phyloP scores from a whole-genome alignment of 2,888 invertebrate species.

The Hylaea fasciaria region DNA sequence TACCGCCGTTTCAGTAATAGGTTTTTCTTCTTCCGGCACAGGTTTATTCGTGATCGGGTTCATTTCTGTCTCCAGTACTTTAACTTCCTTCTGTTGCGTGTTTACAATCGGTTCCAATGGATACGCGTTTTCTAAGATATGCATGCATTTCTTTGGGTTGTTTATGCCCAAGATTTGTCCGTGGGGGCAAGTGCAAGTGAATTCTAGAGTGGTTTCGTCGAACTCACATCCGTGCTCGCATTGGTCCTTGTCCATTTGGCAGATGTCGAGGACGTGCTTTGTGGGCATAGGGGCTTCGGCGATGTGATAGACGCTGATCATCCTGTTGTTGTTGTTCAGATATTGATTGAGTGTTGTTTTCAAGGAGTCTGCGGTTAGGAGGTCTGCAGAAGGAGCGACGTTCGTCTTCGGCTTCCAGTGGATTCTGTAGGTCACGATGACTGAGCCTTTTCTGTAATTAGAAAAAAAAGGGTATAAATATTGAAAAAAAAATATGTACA shows the following conservation, averaged over 20 bases:
- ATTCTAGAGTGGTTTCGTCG: slow-evolving; percentile 86
- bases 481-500: no score
- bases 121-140: slow-evolving; percentile 56
- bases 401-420: slow-evolving; percentile 86
- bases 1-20: slow-evolving; percentile 50
- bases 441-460: slow-evolving; percentile 86
- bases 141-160: slow-evolving; percentile 76
- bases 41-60: slow-evolving; percentile 56
- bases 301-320: slow-evolving; percentile 82
- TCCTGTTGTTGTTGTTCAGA: slow-evolving; percentile 78
- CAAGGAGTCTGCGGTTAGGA: slow-evolving; percentile 77
- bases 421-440: slow-evolving; percentile 87
- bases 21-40: slow-evolving; percentile 56
- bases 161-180: slow-evolving; percentile 73
- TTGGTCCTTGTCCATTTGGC: slow-evolving; percentile 86
- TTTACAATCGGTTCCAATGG: slow-evolving; percentile 41
- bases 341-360: slow-evolving; percentile 78
- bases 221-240: slow-evolving; percentile 89
- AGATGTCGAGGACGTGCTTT: slow-evolving; percentile 85
- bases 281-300: slow-evolving; percentile 71
- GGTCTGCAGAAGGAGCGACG: slow-evolving; percentile 74
- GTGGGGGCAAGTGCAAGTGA: slow-evolving; percentile 87
- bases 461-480: slow-evolving; percentile 13
- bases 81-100: slow-evolving; percentile 48
- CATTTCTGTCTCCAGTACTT: slow-evolving; percentile 52